Conservation (phyloP, 2,113 vertebrate genomes). For the Erythrocercus mccallii region DNA sequence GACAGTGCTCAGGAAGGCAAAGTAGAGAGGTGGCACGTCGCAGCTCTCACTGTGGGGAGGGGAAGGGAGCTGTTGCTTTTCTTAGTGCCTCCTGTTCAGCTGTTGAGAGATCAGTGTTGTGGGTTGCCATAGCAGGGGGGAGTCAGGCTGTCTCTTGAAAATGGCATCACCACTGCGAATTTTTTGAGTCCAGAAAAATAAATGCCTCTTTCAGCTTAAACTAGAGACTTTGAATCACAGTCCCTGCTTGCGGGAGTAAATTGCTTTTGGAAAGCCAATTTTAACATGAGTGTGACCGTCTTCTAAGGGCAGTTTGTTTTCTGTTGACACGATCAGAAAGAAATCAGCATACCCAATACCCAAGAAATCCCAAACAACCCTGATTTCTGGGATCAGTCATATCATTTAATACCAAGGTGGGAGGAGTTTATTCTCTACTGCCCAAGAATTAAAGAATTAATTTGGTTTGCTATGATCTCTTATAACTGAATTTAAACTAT, state of each 20-base stretch:
- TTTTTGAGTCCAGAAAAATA: neutral
- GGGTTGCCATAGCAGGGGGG: neutral
- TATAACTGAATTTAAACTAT: slow-evolving; percentile 54
- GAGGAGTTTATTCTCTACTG: slow-evolving; percentile 5
- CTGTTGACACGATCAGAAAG: neutral
- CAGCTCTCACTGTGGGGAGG: neutral
- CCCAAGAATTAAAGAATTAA: slow-evolving; percentile 67
- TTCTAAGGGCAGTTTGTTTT: neutral
- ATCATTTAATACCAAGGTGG: neutral
- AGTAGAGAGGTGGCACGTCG: neutral
- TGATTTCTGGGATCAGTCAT: neutral
- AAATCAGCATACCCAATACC: neutral
- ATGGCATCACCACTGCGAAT: neutral
- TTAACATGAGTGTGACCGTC: slow-evolving; percentile 28
- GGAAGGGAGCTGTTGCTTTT: neutral
- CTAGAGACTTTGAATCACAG: neutral
- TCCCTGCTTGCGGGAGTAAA: neutral
- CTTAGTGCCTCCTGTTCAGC: neutral
- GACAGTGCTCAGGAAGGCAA: neutral
- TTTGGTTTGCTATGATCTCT: slow-evolving; percentile 59
- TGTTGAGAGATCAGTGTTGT: neutral
- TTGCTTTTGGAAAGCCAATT: slow-evolving; percentile 46
- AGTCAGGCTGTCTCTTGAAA: neutral
- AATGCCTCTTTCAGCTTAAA: slow-evolving; percentile 40
- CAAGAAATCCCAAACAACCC: neutral